These are phyloP conservation scores for Copsychus sechellarum DNA, from an alignment of 2,113 vertebrate species.

Conservation along the genomic window DNA sequence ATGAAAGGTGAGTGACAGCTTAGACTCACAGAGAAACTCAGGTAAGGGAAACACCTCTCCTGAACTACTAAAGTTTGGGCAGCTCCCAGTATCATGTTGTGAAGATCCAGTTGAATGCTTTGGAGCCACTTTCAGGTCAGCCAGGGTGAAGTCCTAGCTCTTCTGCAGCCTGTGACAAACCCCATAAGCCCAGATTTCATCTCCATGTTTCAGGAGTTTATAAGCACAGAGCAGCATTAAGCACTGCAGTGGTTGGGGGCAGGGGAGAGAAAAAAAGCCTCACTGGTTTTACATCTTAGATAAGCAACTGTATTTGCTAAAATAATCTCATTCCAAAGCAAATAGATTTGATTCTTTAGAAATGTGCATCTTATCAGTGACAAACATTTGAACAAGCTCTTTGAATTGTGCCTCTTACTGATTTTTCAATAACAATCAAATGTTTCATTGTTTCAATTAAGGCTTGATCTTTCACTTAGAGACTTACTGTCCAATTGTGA, in stretches of 20 bases:
- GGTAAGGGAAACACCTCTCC: not conserved
- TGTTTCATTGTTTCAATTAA: constrained; percentile 28
- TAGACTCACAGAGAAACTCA: not conserved
- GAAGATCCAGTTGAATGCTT: not conserved
- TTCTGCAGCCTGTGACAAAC: constrained; percentile 16
- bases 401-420: not conserved
- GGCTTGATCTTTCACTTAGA: constrained; percentile 16
- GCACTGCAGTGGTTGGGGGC: not conserved
- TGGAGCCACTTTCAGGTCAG: not conserved
- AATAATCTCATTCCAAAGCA: constrained; percentile 36
- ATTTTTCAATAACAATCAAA: constrained; percentile 32
- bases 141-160: not conserved
- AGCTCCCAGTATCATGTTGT: rapidly evolving
- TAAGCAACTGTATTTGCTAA: constrained; percentile 21
- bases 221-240: not conserved
- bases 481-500: constrained; percentile 2
- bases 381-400: constrained; percentile 1
- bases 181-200: constrained; percentile 12
- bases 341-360: constrained; percentile 30
- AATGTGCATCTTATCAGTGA: constrained; percentile 20
- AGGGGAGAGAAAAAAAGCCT: not conserved
- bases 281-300: not conserved
- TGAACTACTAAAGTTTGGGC: not conserved
- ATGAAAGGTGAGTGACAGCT: not conserved
- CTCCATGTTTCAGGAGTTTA: not conserved